Evolutionary conservation across 2,888 invertebrate species (phyloP).

Genomic region (Hirtodrosophila trivittata): DNA sequence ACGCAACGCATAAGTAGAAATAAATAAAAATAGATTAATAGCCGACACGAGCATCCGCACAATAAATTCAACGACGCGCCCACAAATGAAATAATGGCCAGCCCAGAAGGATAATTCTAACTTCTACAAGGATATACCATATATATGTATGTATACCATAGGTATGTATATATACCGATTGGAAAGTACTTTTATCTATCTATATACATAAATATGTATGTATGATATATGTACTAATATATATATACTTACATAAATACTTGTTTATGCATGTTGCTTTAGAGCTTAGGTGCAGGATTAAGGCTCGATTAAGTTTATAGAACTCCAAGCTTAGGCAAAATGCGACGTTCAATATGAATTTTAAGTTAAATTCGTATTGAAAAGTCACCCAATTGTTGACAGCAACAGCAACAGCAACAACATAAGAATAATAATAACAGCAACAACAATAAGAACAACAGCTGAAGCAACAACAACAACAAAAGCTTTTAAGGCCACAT

Average conservation of each 20-base stretch:
- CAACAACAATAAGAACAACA: constrained; percentile 19
- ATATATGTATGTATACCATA: constrained; percentile 1
- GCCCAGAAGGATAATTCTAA: constrained; percentile 30
- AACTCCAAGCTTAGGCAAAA: constrained; percentile 24
- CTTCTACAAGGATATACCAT: not conserved
- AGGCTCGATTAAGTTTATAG: constrained; percentile 16
- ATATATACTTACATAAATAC: too few species aligned
- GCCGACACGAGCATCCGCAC: constrained; percentile 60
- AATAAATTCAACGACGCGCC: constrained; percentile 63
- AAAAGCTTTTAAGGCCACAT: constrained; percentile 77
- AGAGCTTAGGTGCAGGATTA: too few species aligned
- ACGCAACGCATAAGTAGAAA: constrained; percentile 67
- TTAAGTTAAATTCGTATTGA: constrained; percentile 35
- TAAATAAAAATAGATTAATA: constrained; percentile 77
- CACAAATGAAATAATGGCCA: constrained; percentile 54
- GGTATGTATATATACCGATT: constrained; percentile 1
- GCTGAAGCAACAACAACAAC: constrained; percentile 48
- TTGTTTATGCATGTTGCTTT: too few species aligned
- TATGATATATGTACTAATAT: too few species aligned
- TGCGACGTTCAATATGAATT: constrained; percentile 14
- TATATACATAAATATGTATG: not conserved
- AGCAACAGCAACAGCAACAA: constrained; percentile 33
- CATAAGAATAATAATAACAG: constrained; percentile 22
- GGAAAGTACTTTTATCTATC: too few species aligned
- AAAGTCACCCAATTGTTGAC: constrained; percentile 36